Evolutionary conservation across 1,140 invertebrate genomes (phyloP).

Genomic region (Paraescarpia echinospica): DNA sequence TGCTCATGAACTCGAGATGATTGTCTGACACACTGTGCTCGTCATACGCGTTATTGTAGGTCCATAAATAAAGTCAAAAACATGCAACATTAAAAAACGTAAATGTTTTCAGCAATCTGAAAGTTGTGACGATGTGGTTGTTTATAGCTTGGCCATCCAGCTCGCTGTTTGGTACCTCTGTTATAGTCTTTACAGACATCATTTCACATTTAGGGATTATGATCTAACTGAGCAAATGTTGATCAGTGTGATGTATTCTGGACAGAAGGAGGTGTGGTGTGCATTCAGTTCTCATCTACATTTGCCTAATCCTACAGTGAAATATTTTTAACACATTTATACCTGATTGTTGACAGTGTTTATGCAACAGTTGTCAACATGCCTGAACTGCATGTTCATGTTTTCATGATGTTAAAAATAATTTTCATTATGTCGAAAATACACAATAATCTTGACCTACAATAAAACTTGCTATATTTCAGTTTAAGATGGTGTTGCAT

Average conservation of each 20-base stretch:
- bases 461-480: background rate
- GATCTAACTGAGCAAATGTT: too few relatives aligned
- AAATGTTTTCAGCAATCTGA: background rate
- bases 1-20: constrained; percentile 98
- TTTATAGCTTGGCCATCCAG: background rate
- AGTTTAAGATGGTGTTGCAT: background rate
- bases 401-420: background rate
- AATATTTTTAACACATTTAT: background rate
- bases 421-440: background rate
- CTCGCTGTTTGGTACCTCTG: background rate
- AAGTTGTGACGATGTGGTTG: background rate
- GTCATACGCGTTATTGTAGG: background rate
- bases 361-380: background rate
- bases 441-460: too few relatives aligned
- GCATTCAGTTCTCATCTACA: background rate
- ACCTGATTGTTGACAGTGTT: background rate
- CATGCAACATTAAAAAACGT: background rate
- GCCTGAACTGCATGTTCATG: background rate
- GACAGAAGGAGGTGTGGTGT: background rate
- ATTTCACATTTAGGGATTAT: background rate
- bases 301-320: background rate
- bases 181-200: background rate
- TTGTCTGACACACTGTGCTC: constrained; percentile 65
- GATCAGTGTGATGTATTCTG: background rate
- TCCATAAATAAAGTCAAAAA: background rate